phyloP scores from a whole-genome alignment of 2,113 vertebrate genomes.

The Amia ocellicauda region DNA sequence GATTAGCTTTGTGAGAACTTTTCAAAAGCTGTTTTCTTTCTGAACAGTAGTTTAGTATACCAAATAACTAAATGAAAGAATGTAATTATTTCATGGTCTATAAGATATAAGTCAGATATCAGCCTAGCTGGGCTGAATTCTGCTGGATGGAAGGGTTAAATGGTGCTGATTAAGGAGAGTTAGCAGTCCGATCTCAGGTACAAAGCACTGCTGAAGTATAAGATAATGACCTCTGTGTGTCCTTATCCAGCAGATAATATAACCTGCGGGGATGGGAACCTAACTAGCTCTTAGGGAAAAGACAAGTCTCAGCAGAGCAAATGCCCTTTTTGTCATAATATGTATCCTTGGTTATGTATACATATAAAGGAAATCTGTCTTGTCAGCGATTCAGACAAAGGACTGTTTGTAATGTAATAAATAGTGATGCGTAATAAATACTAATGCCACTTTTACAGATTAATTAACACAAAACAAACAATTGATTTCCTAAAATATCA shows the following conservation, averaged over 20 bases:
- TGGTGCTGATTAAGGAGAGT: slow-evolving; percentile 21
- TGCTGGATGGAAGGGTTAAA: slow-evolving; percentile 22
- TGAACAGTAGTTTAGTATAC: too few species aligned
- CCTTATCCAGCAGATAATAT: slow-evolving; percentile 42
- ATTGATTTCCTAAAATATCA: too few species aligned
- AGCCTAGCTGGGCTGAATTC: slow-evolving; percentile 5
- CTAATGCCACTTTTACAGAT: too few species aligned
- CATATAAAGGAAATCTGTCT: background rate
- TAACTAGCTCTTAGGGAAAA: slow-evolving; percentile 28
- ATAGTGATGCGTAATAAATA: too few species aligned
- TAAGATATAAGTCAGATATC: slow-evolving; percentile 8
- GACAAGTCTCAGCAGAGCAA: slow-evolving; percentile 30
- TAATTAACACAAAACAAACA: too few species aligned
- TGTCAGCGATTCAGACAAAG: slow-evolving; percentile 2
- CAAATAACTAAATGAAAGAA: too few species aligned
- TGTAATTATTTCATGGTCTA: too few species aligned
- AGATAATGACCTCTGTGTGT: slow-evolving; percentile 45
- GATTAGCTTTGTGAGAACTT: too few species aligned
- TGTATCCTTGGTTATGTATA: slow-evolving; percentile 5
- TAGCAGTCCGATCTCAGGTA: slow-evolving; percentile 33
- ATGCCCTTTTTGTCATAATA: slow-evolving; percentile 35
- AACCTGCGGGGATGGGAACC: slow-evolving; percentile 41
- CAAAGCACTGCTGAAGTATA: slow-evolving; percentile 16
- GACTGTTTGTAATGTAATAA: too few species aligned
- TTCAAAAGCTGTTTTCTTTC: too few species aligned